Evolutionary conservation across 2,113 vertebrate genomes (phyloP).

Genomic region (Lethenteron camtschaticum): DNA sequence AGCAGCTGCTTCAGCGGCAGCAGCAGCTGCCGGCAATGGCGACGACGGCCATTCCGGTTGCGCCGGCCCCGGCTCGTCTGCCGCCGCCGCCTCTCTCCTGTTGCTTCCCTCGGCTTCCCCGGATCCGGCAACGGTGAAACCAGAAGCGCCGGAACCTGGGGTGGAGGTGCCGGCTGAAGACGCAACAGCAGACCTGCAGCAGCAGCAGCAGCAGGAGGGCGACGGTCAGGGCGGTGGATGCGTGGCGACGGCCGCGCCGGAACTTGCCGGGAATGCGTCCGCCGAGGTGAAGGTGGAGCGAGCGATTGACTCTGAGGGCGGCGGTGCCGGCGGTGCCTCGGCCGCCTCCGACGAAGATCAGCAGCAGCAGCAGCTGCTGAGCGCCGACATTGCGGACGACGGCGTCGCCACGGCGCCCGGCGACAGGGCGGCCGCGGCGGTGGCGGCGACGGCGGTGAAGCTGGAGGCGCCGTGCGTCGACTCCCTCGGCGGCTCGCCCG

Average conservation of each 20-base stretch:
- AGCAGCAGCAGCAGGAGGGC: conserved; percentile 25
- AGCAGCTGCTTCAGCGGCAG: conserved; percentile 6
- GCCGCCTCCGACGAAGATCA: conserved; percentile 19
- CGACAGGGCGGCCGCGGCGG: too few species aligned
- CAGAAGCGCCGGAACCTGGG: conserved; percentile 53
- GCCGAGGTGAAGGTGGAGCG: conserved; percentile 37
- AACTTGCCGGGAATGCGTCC: conserved; percentile 45
- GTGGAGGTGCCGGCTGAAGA: conserved; percentile 26
- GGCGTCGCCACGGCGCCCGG: too few species aligned
- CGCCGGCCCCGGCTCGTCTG: conserved; percentile 37
- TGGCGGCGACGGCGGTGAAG: conserved; percentile 23
- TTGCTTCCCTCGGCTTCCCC: conserved; percentile 30
- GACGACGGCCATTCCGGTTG: conserved; percentile 40
- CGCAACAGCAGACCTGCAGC: conserved; percentile 29
- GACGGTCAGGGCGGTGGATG: conserved; percentile 51
- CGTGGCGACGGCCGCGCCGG: conserved; percentile 39
- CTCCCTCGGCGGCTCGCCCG: conserved; percentile 46
- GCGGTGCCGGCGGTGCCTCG: conserved; percentile 38
- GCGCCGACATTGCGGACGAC: too few species aligned
- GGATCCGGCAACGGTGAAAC: conserved; percentile 43
- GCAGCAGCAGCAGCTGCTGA: conserved; percentile 9
- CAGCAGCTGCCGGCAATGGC: not conserved
- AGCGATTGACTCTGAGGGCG: conserved; percentile 39
- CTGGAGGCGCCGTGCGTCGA: conserved; percentile 27
- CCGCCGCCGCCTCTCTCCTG: conserved; percentile 14